A percentile compares a stretch with the other conserved stretches of the same genome.
phyloP scores from a whole-genome alignment of 2,888 invertebrate species.

The Pocota personata region DNA sequence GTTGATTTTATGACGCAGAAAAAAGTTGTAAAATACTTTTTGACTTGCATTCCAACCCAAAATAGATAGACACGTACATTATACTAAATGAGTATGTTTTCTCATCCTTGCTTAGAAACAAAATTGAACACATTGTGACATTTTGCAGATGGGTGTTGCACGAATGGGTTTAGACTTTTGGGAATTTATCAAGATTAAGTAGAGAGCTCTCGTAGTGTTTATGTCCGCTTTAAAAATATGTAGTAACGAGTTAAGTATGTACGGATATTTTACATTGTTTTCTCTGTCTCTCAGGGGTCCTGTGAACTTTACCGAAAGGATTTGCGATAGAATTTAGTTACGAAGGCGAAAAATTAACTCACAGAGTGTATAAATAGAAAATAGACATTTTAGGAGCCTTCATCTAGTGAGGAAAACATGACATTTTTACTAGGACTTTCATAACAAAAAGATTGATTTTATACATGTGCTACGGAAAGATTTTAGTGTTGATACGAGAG shows the following conservation, averaged over 20 bases:
- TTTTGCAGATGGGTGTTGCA: neutral
- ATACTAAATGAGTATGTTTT: neutral
- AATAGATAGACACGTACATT: conserved; percentile 27
- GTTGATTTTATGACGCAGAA: conserved; percentile 24
- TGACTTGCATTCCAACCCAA: neutral
- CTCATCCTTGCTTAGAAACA: neutral
- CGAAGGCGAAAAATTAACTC: neutral
- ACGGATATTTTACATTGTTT: neutral
- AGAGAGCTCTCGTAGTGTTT: neutral
- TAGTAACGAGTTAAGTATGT: neutral
- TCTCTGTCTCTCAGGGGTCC: neutral
- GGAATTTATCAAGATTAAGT: neutral
- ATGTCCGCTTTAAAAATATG: neutral
- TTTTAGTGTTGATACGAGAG: no score
- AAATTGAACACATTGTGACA: conserved; percentile 7
- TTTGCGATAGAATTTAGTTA: neutral
- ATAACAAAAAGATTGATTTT: no score
- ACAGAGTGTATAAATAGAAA: no score
- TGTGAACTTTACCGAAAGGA: neutral
- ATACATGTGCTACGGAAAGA: no score
- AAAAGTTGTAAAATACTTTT: conserved; percentile 35
- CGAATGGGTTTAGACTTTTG: neutral
- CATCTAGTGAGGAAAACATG: no score
- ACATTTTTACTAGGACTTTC: no score
- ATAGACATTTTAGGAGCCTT: no score